Percentiles rank a stretch among this genome's conserved stretches.
Evolutionary conservation across 2,797 vertebrate genomes (phyloP).

Genomic region (Pampus argenteus): DNA sequence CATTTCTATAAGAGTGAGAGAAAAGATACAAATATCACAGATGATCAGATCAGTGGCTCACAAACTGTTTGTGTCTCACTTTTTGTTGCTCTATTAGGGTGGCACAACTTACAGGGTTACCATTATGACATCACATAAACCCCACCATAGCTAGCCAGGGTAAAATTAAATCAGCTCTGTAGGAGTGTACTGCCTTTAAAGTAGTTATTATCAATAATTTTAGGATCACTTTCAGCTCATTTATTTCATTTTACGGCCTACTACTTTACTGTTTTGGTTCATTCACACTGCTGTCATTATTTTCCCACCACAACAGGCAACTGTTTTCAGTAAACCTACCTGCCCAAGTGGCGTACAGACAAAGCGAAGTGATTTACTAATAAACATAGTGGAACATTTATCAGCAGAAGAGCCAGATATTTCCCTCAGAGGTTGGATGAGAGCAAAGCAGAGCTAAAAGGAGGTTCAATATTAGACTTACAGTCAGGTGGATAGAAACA

Average conservation of each 20-base stretch:
- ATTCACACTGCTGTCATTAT: not conserved
- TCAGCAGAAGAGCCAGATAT: not conserved
- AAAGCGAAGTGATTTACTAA: too few species aligned
- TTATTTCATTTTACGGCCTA: not conserved
- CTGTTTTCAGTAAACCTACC: too few species aligned
- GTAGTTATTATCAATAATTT: not conserved
- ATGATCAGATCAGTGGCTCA: too few species aligned
- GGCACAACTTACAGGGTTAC: too few species aligned
- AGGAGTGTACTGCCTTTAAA: not conserved
- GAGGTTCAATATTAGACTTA: not conserved
- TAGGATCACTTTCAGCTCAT: not conserved
- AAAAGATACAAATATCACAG: not conserved
- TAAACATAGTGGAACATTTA: not conserved
- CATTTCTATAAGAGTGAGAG: constrained; percentile 84
- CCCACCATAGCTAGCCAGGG: too few species aligned
- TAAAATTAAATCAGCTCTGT: too few species aligned
- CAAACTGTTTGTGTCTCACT: too few species aligned
- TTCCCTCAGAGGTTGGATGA: not conserved
- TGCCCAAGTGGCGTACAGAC: too few species aligned
- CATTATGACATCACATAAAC: too few species aligned
- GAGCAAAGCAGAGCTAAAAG: not conserved
- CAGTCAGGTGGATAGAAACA: not conserved
- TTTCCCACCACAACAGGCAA: too few species aligned
- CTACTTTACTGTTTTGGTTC: not conserved
- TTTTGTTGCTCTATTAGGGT: too few species aligned